A percentile compares a stretch with the other conserved stretches of the same genome.
Conservation (phyloP, 2,113 vertebrate genomes). For the Dissostichus mawsoni region DNA sequence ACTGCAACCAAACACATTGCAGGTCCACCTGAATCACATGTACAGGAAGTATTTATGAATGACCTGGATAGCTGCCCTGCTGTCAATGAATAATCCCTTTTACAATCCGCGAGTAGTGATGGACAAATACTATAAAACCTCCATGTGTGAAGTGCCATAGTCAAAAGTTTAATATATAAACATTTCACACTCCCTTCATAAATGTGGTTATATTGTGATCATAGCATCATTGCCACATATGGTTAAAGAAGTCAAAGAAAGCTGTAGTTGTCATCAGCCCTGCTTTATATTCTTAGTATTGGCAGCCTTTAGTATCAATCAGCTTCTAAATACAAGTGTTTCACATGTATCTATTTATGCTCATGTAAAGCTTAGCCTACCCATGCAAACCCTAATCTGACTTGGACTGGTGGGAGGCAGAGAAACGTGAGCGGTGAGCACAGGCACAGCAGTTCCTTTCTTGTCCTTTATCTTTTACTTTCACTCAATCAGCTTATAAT, state of each 20-base stretch:
- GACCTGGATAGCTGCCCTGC: constrained; percentile 2
- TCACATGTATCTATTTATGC: constrained; percentile 15
- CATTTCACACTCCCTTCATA: background rate
- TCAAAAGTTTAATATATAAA: background rate
- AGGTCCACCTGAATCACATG: constrained; percentile 76
- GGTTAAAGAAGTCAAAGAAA: background rate
- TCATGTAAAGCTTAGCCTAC: constrained; percentile 62
- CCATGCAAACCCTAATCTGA: constrained; percentile 76
- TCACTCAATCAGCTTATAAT: background rate
- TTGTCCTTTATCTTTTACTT: constrained; percentile 15
- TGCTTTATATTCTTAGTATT: background rate
- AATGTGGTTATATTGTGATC: background rate
- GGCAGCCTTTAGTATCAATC: background rate
- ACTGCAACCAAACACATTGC: constrained; percentile 70
- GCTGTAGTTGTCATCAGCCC: background rate
- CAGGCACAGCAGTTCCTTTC: constrained; percentile 30
- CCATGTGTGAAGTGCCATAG: background rate
- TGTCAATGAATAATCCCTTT: constrained; percentile 50
- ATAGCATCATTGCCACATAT: background rate
- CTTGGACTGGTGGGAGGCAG: constrained; percentile 60
- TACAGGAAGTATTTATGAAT: constrained; percentile 54
- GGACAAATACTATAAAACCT: background rate
- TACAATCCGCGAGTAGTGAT: constrained; percentile 7
- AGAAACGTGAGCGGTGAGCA: constrained; percentile 76
- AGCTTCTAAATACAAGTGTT: background rate